These are phyloP conservation scores for Sterrhoptilus dennistouni DNA, from an alignment of 2,113 vertebrate species.

Conservation along the genomic window DNA sequence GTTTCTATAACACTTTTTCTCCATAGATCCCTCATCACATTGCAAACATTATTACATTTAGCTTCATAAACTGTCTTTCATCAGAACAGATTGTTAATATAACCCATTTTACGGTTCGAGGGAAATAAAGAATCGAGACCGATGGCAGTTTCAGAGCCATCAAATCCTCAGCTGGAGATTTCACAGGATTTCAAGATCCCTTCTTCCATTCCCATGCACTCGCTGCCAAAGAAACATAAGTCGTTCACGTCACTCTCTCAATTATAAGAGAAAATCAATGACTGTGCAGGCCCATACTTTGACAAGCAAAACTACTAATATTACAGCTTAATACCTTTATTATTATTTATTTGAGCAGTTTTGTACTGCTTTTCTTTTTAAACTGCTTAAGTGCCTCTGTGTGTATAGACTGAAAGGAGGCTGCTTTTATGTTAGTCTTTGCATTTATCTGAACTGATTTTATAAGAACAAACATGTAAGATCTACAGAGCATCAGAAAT, in stretches of 20 bases:
- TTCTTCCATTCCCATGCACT: neutral
- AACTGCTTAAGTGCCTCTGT: neutral
- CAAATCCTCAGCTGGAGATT: neutral
- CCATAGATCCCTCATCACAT: neutral
- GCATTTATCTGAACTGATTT: neutral
- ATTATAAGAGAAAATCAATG: constrained; percentile 19
- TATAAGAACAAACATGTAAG: neutral
- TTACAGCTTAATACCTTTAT: neutral
- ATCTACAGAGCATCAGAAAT: constrained; percentile 9
- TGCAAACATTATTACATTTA: neutral
- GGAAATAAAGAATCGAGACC: neutral
- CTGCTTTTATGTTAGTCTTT: constrained; percentile 1
- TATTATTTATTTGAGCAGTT: constrained; percentile 4
- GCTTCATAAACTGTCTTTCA: neutral
- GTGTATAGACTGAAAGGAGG: neutral
- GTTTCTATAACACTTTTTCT: neutral
- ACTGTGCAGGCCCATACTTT: neutral
- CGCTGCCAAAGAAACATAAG: neutral
- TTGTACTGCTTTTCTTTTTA: neutral
- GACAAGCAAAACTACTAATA: neutral
- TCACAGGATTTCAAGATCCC: neutral
- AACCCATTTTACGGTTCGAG: neutral
- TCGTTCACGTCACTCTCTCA: neutral
- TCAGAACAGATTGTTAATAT: neutral
- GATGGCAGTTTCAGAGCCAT: neutral